phyloP scores from a whole-genome alignment of 2,113 vertebrate genomes.

The Brachypteracias leptosomus region DNA sequence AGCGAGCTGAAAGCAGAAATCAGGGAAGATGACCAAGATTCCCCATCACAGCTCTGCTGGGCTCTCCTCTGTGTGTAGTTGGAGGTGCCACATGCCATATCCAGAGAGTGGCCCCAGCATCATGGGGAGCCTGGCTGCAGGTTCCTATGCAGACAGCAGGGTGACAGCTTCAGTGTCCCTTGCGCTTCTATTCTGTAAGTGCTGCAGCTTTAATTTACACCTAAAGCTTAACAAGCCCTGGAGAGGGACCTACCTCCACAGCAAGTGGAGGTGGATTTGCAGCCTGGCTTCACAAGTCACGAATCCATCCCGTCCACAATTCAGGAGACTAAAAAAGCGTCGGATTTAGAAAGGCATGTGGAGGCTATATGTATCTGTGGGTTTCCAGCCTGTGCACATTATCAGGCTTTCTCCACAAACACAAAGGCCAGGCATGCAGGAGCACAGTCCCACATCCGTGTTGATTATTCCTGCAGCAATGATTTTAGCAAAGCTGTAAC shows the following conservation, averaged over 20 bases:
- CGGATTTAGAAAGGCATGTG: conserved; percentile 18
- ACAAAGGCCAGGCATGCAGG: not conserved
- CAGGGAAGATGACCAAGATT: not conserved
- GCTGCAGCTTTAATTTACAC: not conserved
- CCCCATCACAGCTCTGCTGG: not conserved
- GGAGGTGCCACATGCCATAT: fast-evolving
- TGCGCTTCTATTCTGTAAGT: not conserved
- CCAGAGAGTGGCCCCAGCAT: fast-evolving
- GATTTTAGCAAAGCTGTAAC: not conserved
- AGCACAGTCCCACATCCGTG: not conserved
- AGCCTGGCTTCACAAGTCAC: not conserved
- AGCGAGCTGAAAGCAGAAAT: not conserved
- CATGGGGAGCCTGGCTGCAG: not conserved
- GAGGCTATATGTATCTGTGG: not conserved
- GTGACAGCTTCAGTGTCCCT: not conserved
- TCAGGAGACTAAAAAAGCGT: not conserved
- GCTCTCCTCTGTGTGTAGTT: fast-evolving
- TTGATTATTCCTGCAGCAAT: not conserved
- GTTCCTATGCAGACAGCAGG: not conserved
- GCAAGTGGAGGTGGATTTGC: not conserved
- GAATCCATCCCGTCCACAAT: not conserved
- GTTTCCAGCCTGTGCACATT: not conserved
- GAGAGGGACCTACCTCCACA: not conserved
- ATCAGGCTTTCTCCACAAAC: not conserved
- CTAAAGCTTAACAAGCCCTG: not conserved